Base-by-base conservation (phyloP, 2,797 vertebrate genomes). In the Notoglanidium macrostoma region DNA sequence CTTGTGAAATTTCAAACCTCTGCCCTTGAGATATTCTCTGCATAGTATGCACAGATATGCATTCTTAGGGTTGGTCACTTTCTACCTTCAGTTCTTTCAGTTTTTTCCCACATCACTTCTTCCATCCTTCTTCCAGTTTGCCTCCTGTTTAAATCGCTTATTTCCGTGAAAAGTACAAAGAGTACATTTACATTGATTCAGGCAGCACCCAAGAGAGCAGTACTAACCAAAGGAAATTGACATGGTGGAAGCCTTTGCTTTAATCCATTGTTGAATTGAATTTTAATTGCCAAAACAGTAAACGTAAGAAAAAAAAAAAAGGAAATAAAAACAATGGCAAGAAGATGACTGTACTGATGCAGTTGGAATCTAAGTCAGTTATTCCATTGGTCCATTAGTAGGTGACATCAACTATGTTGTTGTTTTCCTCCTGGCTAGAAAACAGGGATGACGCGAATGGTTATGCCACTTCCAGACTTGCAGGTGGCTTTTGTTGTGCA, bases 401-500 rank as follows among this genome's bases (percentile, higher is more conserved):
- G 49, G 10, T 51, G 10, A 74, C 6, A 32, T 86, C 26, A 29
- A 4, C 35, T 35, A 46, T 40, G 67, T 59, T 49, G 26, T 73
- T 65, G 35, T 67, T 29, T 59, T 67, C 11, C 73, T 78, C 49
- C n/a, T 32, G 26, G 12, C 84, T 81, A 59, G 44, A 51, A 57
- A 90, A 67, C 87, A 94, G 91, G 95, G 97, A 97, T 98, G 94
- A 97, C 97, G 1, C 97, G 97, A 91, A 98, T 98, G 97, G 93
- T 97, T 89, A 98, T 98, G 97, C 96, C 96, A 9, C 91, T 96
- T 93, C 93, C 94, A 90, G 96, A 97, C 85, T 95, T 98, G 49
- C 95, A 95, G 89, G 94, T 96, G 89, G 97, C 98, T 92, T 97
- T 98, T 76, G 97, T 98, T 93, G 93, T 97, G 90, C 94, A 98